A percentile compares a stretch with the other conserved stretches of the same genome.
phyloP scores from a whole-genome alignment of 2,113 vertebrate species.

The Struthio camelus region DNA sequence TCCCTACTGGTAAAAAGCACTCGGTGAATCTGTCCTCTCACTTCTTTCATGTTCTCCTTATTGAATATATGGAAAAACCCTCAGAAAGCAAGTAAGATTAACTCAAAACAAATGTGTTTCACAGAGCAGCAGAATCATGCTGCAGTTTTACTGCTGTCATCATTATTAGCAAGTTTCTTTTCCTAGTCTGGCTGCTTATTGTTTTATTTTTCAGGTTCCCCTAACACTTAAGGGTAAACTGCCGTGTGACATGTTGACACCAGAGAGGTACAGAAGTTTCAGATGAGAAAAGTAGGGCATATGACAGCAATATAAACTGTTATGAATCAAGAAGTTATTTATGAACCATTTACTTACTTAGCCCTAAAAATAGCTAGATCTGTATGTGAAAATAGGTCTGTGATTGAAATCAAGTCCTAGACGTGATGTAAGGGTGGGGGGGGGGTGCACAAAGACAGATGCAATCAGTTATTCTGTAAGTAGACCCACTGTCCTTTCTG shows the following conservation, averaged over 20 bases:
- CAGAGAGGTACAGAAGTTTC: not conserved
- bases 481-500: not conserved
- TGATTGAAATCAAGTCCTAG: slow-evolving; percentile 62
- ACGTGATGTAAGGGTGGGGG: not conserved
- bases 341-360: slow-evolving; percentile 54
- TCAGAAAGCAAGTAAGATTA: slow-evolving; percentile 21
- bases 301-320: not conserved
- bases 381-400: slow-evolving; percentile 38
- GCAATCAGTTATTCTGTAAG: slow-evolving; percentile 3
- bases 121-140: not conserved
- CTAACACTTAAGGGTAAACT: not conserved
- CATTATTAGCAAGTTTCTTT: not conserved
- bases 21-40: not conserved
- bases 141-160: slow-evolving; percentile 3
- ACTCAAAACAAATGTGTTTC: not conserved
- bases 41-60: not conserved
- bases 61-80: slow-evolving; percentile 7
- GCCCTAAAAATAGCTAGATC: slow-evolving; percentile 53
- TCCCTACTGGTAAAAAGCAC: not conserved
- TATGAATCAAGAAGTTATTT: slow-evolving; percentile 47
- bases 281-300: slow-evolving; percentile 14
- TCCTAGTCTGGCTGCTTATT: not conserved
- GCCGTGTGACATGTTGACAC: not conserved
- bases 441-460: not conserved
- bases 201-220: not conserved